phyloP scores from a whole-genome alignment of 2,797 vertebrate genomes.

The Lepus oiostolus region DNA sequence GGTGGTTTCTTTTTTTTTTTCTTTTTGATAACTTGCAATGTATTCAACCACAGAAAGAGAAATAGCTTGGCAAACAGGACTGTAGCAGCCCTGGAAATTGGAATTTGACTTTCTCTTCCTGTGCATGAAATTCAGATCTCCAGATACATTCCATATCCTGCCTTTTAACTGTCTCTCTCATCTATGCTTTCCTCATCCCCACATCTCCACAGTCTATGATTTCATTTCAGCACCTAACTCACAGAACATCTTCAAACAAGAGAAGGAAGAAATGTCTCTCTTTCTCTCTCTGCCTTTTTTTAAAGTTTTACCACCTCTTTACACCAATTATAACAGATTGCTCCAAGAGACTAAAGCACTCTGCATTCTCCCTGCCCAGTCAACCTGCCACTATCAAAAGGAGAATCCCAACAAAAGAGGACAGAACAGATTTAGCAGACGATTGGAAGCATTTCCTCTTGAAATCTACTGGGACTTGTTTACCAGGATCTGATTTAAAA shows the following conservation, averaged over 20 bases:
- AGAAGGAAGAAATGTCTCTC: background rate
- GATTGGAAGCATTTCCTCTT: conserved; percentile 64
- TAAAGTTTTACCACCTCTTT: conserved; percentile 76
- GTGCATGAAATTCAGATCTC: conserved; percentile 57
- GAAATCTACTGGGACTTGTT: conserved; percentile 60
- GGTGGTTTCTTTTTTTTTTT: background rate
- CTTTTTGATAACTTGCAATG: conserved; percentile 2
- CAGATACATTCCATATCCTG: background rate
- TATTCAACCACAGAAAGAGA: conserved; percentile 56
- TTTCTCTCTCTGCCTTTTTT: conserved; percentile 24
- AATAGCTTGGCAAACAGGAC: conserved; percentile 26
- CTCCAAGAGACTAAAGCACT: conserved; percentile 72
- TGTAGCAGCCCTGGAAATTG: background rate
- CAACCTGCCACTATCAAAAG: conserved; percentile 75
- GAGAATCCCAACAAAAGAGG: conserved; percentile 75
- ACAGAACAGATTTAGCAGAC: conserved; percentile 69
- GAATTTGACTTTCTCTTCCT: conserved; percentile 37
- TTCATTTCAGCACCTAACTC: conserved; percentile 81
- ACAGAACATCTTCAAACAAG: conserved; percentile 56
- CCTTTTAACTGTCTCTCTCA: conserved; percentile 9
- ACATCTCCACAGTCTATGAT: conserved; percentile 4
- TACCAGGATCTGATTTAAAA: conserved; percentile 76
- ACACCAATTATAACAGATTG: conserved; percentile 83
- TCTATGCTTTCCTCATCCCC: background rate
- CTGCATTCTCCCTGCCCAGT: conserved; percentile 75